Evolutionary conservation across 2,113 vertebrate genomes (phyloP).

Genomic region (Platichthys stellatus): DNA sequence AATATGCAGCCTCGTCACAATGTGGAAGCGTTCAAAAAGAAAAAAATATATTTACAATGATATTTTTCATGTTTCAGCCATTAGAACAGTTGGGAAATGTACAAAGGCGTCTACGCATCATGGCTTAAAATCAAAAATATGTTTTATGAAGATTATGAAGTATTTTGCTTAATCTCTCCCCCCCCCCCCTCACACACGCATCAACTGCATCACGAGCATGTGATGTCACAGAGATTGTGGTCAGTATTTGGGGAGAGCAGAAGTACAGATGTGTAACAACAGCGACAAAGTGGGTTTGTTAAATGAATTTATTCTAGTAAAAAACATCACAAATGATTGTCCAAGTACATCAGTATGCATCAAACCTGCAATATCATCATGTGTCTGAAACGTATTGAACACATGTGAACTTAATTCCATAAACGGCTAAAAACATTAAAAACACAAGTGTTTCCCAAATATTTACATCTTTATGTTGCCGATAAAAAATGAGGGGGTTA

Average conservation of each 20-base stretch:
- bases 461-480: constrained; percentile 45
- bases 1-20: too few species aligned
- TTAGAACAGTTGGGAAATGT: background rate
- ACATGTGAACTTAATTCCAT: background rate
- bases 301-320: constrained; percentile 64
- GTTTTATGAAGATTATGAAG: too few species aligned
- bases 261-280: background rate
- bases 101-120: background rate
- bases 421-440: constrained; percentile 19
- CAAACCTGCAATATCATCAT: background rate
- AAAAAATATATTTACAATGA: background rate
- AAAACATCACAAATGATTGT: constrained; percentile 39
- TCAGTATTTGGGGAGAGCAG: too few species aligned
- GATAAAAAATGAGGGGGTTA: constrained; percentile 2
- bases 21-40: background rate
- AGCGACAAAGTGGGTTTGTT: constrained; percentile 9
- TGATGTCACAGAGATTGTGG: too few species aligned
- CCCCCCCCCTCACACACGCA: too few species aligned
- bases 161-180: too few species aligned
- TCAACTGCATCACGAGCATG: too few species aligned
- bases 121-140: background rate
- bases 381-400: background rate
- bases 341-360: constrained; percentile 20
- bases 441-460: constrained; percentile 31
- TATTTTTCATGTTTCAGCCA: too few species aligned